phyloP scores from a whole-genome alignment of 2,797 vertebrate genomes.

The Falco biarmicus region DNA sequence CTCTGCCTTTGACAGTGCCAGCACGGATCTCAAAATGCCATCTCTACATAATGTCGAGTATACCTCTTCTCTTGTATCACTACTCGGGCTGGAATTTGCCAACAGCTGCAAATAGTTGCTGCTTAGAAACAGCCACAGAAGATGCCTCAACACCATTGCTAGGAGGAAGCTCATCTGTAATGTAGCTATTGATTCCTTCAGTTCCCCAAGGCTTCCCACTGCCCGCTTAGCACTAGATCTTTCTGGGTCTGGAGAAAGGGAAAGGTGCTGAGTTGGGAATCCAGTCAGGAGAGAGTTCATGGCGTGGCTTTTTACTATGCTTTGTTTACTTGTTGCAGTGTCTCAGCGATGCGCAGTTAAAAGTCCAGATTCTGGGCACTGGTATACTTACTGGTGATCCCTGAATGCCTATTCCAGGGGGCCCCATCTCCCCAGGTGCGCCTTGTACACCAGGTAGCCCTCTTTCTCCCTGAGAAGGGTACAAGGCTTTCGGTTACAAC shows the following conservation, averaged over 20 bases:
- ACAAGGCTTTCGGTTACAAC: conserved; percentile 15
- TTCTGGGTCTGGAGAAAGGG: background rate
- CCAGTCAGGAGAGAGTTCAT: background rate
- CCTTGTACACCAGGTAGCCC: conserved; percentile 93
- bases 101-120: background rate
- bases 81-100: background rate
- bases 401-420: conserved; percentile 83
- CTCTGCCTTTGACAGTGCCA: background rate
- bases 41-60: background rate
- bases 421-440: conserved; percentile 89
- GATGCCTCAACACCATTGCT: background rate
- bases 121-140: background rate
- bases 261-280: background rate
- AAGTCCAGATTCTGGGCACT: background rate
- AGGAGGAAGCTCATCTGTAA: background rate
- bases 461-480: conserved; percentile 88
- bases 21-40: background rate
- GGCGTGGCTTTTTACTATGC: background rate
- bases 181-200: background rate
- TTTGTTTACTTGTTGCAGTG: background rate
- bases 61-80: background rate
- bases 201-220: background rate
- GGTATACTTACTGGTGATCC: conserved; percentile 86
- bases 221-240: background rate
- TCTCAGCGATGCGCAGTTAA: background rate